Percentiles rank a stretch among this genome's conserved stretches.
These are phyloP conservation scores for Desmophyllum pertusum DNA, from an alignment of 92 coral and sea anemone genomes.

Conservation along the genomic window DNA sequence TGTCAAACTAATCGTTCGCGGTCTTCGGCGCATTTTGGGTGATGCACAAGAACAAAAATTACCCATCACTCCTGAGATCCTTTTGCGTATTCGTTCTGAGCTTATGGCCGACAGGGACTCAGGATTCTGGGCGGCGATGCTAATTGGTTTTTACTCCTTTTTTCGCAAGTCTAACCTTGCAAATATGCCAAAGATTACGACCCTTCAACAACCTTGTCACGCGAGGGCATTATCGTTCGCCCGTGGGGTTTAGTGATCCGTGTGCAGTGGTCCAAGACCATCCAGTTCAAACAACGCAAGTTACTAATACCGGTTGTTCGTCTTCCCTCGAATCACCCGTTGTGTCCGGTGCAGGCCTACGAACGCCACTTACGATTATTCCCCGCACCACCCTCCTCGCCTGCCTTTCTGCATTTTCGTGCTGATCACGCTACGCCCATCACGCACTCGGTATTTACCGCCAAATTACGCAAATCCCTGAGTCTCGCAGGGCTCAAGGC, in stretches of 20 bases:
- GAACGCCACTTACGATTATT: neutral
- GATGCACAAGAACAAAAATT: neutral
- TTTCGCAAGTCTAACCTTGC: slow-evolving; percentile 14
- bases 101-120: neutral
- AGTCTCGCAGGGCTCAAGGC: neutral
- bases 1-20: slow-evolving; percentile 5
- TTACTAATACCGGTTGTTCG: neutral
- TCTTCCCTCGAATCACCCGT: neutral
- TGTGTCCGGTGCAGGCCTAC: neutral
- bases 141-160: slow-evolving; percentile 13
- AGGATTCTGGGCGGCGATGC: slow-evolving; percentile 24
- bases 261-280: slow-evolving; percentile 4
- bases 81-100: neutral
- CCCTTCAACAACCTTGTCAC: neutral
- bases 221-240: neutral
- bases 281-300: neutral
- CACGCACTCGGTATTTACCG: neutral
- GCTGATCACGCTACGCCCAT: neutral
- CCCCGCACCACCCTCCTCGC: neutral
- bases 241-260: slow-evolving; percentile 11
- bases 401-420: neutral
- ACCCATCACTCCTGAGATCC: neutral
- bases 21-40: neutral
- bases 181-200: neutral
- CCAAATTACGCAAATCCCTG: neutral